Evolutionary conservation across 2,113 vertebrate genomes (phyloP).

Genomic region (Istiophorus platypterus): DNA sequence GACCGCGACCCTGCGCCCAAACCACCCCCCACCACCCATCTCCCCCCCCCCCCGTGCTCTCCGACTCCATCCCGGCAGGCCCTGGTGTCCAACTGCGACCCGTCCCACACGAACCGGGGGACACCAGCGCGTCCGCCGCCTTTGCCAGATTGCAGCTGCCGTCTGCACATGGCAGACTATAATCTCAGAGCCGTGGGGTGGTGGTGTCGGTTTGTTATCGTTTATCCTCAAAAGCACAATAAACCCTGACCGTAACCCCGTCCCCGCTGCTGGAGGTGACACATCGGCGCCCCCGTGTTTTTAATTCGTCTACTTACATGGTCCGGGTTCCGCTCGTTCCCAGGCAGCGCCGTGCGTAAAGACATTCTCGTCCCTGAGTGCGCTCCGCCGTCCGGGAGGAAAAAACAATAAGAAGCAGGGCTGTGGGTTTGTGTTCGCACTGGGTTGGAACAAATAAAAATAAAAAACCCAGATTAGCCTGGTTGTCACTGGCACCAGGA

Average conservation of each 20-base stretch:
- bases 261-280: constrained; percentile 3
- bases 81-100: constrained; percentile 35
- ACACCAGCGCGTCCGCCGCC: constrained; percentile 55
- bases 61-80: constrained; percentile 9
- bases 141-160: constrained; percentile 53
- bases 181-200: constrained; percentile 30
- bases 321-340: constrained; percentile 83
- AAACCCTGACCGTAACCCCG: not conserved
- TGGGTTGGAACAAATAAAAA: constrained; percentile 4
- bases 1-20: not conserved
- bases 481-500: constrained; percentile 43
- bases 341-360: constrained; percentile 83
- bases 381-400: constrained; percentile 41
- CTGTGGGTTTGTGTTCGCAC: constrained; percentile 25
- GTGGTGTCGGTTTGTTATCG: not conserved
- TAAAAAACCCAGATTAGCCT: not conserved
- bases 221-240: constrained; percentile 12
- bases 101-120: constrained; percentile 37
- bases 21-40: not conserved
- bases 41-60: not conserved
- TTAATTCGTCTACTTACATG: constrained; percentile 79
- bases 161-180: constrained; percentile 50
- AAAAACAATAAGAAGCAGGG: constrained; percentile 23
- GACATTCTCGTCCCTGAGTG: constrained; percentile 83
- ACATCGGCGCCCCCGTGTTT: not conserved